Percentiles rank a stretch among this genome's conserved stretches.
Evolutionary conservation across 2,113 vertebrate species (phyloP).

Genomic region (cat (Felis catus)): DNA sequence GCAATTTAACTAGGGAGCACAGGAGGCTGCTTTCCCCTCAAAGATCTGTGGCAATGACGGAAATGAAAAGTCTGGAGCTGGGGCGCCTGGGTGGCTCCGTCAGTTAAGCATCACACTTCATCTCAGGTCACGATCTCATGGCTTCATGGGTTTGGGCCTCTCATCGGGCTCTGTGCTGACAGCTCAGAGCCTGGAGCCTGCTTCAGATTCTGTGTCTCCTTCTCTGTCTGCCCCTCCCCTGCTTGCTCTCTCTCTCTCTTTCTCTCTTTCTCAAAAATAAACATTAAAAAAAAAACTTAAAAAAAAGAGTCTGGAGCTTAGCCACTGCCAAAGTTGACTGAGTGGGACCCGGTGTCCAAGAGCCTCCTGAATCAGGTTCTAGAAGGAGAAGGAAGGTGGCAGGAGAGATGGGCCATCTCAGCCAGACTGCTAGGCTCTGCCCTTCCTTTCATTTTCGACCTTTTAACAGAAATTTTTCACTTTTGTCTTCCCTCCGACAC

Average conservation of each 20-base stretch:
- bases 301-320: not conserved
- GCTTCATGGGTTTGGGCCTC: not conserved
- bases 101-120: not conserved
- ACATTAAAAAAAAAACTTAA: not conserved
- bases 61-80: not conserved
- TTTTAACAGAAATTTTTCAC: not conserved
- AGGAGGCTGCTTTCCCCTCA: not conserved
- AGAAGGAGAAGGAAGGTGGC: not conserved
- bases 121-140: not conserved
- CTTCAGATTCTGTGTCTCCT: not conserved
- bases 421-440: too few relatives aligned
- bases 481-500: not conserved
- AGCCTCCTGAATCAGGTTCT: not conserved
- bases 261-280: not conserved
- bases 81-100: not conserved
- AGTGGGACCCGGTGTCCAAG: not conserved
- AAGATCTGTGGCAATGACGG: not conserved
- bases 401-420: not conserved
- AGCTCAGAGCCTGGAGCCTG: not conserved
- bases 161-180: not conserved
- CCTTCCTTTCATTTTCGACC: not conserved
- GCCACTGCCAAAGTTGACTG: not conserved
- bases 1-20: not conserved
- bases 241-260: not conserved
- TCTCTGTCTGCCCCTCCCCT: not conserved